These are phyloP conservation scores for Leucozona laternaria DNA, from an alignment of 2,888 invertebrate species.

Conservation along the genomic window DNA sequence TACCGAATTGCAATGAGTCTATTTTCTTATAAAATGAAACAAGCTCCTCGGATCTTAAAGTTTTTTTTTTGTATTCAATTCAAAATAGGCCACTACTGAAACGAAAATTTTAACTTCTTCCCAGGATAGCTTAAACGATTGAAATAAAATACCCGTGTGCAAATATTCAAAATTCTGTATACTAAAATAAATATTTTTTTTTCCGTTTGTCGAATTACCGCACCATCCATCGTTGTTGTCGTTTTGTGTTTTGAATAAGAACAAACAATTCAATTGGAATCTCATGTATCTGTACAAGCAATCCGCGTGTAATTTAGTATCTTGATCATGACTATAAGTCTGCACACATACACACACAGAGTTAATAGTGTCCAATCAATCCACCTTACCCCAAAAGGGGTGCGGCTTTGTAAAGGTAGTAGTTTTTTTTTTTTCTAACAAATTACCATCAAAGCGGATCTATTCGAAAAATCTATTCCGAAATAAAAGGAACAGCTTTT, in stretches of 20 bases:
- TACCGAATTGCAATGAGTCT: too few relatives aligned
- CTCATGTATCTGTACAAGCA: constrained; percentile 40
- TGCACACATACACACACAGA: neutral
- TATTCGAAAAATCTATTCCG: constrained; percentile 57
- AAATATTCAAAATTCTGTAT: neutral
- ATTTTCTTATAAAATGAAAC: too few relatives aligned
- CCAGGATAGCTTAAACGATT: neutral
- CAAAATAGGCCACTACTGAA: neutral
- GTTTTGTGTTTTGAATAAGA: constrained; percentile 10
- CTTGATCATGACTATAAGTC: constrained; percentile 53
- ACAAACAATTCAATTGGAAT: constrained; percentile 50
- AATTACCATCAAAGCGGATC: constrained; percentile 66
- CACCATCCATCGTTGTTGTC: constrained; percentile 2
- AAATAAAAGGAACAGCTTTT: constrained; percentile 24
- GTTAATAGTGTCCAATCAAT: constrained; percentile 59
- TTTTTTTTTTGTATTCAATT: too few relatives aligned
- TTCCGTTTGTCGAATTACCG: constrained; percentile 8
- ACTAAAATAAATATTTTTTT: neutral
- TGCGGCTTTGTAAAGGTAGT: constrained; percentile 18
- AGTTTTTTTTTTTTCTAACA: neutral
- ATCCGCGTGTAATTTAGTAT: constrained; percentile 63
- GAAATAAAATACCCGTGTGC: constrained; percentile 20
- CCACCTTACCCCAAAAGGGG: constrained; percentile 63
- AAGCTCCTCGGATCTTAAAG: too few relatives aligned
- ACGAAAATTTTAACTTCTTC: neutral